phyloP scores from a whole-genome alignment of 2,888 invertebrate species.

The Odontomyia ornata region DNA sequence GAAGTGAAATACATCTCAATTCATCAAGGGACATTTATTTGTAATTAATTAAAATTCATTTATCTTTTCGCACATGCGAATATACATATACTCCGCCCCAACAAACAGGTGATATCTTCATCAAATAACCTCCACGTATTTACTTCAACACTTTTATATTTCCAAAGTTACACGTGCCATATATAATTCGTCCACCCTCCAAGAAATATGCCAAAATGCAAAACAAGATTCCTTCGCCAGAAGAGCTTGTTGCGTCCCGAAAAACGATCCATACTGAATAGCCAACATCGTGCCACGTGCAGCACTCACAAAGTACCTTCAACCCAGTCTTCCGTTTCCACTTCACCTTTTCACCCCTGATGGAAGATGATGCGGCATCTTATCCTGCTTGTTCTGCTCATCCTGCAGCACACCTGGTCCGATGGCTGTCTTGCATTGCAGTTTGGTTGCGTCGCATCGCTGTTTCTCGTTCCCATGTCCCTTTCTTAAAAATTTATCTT shows the following conservation, averaged over 20 bases:
- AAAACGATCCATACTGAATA: neutral
- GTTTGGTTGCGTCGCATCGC: neutral
- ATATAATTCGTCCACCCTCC: neutral
- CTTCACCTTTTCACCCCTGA: neutral
- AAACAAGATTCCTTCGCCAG: neutral
- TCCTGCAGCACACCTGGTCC: neutral
- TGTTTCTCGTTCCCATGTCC: neutral
- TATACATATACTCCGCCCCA: no score
- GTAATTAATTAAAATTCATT: no score
- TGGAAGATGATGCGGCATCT: neutral
- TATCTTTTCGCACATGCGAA: no score
- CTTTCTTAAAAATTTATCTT: conserved; percentile 27
- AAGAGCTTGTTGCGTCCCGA: neutral
- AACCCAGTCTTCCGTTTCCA: neutral
- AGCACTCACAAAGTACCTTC: neutral
- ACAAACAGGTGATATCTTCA: no score
- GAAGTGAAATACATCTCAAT: no score
- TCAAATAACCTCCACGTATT: no score
- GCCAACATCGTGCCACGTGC: neutral
- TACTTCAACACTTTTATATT: no score
- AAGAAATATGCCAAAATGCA: neutral
- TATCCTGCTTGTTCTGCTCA: neutral
- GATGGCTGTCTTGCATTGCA: neutral
- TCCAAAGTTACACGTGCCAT: no score
- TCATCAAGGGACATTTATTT: no score